phyloP scores from a whole-genome alignment of 2,113 vertebrate genomes.

The Elachura formosa region DNA sequence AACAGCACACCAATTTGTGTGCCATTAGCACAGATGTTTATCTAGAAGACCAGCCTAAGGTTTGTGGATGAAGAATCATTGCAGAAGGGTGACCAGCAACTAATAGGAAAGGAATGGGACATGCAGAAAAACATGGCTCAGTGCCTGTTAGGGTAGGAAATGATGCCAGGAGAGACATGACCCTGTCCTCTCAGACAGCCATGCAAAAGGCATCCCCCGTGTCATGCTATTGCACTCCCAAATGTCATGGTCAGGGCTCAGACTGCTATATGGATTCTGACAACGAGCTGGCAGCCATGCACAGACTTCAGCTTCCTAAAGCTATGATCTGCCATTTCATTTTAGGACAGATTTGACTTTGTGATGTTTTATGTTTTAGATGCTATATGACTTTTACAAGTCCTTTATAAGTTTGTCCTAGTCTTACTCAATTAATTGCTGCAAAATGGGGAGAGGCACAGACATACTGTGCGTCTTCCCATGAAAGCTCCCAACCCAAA shows the following conservation, averaged over 20 bases:
- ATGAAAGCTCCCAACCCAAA: background rate
- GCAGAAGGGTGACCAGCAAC: background rate
- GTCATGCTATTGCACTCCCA: background rate
- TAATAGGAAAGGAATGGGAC: background rate
- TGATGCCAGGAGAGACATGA: background rate
- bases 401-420: background rate
- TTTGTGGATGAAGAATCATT: background rate
- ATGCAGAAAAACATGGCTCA: background rate
- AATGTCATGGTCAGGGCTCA: background rate
- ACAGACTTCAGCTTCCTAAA: background rate
- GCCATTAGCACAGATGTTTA: background rate
- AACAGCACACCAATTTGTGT: background rate
- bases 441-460: background rate
- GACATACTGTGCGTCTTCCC: background rate
- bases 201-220: background rate
- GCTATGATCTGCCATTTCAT: background rate
- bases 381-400: background rate
- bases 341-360: background rate
- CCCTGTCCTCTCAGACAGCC: background rate
- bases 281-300: background rate
- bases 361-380: background rate
- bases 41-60: background rate
- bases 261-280: background rate
- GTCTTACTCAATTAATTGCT: background rate
- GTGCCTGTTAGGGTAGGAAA: background rate